Evolutionary conservation across 2,797 vertebrate species (phyloP).

Genomic region (Tolypeutes matacus): DNA sequence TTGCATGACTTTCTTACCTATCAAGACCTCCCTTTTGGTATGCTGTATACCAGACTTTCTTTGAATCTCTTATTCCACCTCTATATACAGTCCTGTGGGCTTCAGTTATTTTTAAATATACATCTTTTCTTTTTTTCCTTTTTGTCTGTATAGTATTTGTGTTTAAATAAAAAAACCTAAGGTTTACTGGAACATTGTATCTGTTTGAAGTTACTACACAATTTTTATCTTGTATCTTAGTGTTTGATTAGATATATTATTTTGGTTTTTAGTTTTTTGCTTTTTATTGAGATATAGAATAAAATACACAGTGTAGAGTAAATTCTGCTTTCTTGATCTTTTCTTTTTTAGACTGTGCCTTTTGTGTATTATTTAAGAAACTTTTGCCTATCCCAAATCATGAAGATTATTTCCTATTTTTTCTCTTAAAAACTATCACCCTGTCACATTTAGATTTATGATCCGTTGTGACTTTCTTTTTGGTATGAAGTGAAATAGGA

Average conservation of each 20-base stretch:
- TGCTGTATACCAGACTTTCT: not conserved
- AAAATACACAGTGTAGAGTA: not conserved
- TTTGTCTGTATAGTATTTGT: not conserved
- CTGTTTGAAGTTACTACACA: not conserved
- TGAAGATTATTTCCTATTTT: not conserved
- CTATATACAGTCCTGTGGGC: not conserved
- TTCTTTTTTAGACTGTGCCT: not conserved
- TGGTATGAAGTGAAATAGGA: not conserved
- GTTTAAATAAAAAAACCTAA: not conserved
- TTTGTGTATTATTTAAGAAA: not conserved
- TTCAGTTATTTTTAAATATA: not conserved
- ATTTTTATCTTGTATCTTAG: slow-evolving; percentile 2
- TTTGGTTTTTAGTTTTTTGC: not conserved
- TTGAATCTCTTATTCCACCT: not conserved
- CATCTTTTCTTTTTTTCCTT: not conserved
- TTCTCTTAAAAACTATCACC: not conserved
- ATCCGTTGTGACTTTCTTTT: not conserved
- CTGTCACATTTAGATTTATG: not conserved
- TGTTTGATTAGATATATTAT: not conserved
- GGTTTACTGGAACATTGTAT: not conserved
- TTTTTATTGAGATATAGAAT: not conserved
- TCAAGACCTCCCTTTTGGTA: not conserved
- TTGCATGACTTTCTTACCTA: not conserved
- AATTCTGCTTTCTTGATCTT: not conserved
- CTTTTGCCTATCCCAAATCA: not conserved